phyloP scores from a whole-genome alignment of 2,797 vertebrate genomes.

The Amazona ochrocephala region DNA sequence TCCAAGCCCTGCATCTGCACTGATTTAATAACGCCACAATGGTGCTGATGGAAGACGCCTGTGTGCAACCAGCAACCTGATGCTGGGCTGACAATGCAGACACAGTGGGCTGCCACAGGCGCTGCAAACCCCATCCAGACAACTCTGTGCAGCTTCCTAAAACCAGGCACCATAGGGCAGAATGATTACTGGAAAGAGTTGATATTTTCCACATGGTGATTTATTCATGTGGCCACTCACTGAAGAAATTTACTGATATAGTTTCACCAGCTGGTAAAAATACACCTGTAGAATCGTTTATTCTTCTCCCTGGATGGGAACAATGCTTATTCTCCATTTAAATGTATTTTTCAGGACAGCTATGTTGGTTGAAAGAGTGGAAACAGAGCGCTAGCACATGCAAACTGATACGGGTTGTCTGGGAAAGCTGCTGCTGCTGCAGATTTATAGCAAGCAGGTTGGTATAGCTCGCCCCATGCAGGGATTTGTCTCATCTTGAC shows the following conservation, averaged over 20 bases:
- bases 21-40: fast-evolving
- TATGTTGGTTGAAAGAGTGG: not conserved
- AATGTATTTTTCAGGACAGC: constrained; percentile 27
- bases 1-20: not conserved
- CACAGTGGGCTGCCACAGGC: not conserved
- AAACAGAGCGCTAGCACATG: not conserved
- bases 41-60: not conserved
- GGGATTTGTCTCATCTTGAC: not conserved
- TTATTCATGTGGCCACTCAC: not conserved
- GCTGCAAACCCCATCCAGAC: not conserved
- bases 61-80: not conserved
- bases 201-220: not conserved
- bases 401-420: not conserved
- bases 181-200: fast-evolving
- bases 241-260: not conserved
- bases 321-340: not conserved
- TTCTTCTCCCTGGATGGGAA: constrained; percentile 2
- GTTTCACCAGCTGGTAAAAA: constrained; percentile 47
- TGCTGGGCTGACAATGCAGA: not conserved
- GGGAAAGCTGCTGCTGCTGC: not conserved
- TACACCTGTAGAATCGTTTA: constrained; percentile 9
- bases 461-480: not conserved
- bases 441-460: not conserved
- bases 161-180: not conserved
- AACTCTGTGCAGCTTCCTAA: not conserved